phyloP scores from a whole-genome alignment of 2,113 vertebrate species.

The Erythrolamprus reginae region DNA sequence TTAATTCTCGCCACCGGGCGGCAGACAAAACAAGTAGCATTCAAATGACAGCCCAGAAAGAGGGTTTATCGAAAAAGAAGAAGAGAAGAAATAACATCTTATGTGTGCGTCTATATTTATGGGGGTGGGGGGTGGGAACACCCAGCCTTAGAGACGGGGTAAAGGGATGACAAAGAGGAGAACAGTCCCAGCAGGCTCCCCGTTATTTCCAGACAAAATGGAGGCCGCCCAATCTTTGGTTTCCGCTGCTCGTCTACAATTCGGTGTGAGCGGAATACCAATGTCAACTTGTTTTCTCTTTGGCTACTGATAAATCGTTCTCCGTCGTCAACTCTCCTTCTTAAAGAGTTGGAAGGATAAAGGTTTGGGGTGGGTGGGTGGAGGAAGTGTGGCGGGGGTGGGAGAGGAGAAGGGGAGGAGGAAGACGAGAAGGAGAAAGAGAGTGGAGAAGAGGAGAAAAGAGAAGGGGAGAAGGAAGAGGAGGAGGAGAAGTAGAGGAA shows the following conservation, averaged over 20 bases:
- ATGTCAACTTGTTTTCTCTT: background rate
- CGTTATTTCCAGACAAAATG: background rate
- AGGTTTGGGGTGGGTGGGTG: too few relatives aligned
- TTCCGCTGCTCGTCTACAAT: background rate
- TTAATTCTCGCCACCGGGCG: conserved; percentile 10
- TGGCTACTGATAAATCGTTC: background rate
- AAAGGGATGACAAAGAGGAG: background rate
- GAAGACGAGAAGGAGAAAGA: background rate
- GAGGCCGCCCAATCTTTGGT: background rate
- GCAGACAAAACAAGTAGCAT: fast-evolving
- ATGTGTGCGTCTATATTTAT: background rate
- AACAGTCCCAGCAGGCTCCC: background rate
- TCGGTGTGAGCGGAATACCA: background rate
- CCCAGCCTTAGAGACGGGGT: background rate
- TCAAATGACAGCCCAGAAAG: fast-evolving
- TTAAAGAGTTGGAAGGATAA: background rate
- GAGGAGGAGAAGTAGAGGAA: background rate
- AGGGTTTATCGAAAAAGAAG: fast-evolving
- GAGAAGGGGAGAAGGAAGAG: too few relatives aligned
- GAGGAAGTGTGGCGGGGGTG: too few relatives aligned
- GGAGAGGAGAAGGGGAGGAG: background rate
- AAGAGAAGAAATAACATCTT: background rate
- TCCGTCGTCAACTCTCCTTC: background rate
- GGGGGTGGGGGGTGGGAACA: too few relatives aligned
- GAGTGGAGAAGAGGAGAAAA: too few relatives aligned